A percentile compares a stretch with the other conserved stretches of the same genome.
Evolutionary conservation across 2,113 vertebrate species (phyloP).

Genomic region (Aptenodytes patagonicus): DNA sequence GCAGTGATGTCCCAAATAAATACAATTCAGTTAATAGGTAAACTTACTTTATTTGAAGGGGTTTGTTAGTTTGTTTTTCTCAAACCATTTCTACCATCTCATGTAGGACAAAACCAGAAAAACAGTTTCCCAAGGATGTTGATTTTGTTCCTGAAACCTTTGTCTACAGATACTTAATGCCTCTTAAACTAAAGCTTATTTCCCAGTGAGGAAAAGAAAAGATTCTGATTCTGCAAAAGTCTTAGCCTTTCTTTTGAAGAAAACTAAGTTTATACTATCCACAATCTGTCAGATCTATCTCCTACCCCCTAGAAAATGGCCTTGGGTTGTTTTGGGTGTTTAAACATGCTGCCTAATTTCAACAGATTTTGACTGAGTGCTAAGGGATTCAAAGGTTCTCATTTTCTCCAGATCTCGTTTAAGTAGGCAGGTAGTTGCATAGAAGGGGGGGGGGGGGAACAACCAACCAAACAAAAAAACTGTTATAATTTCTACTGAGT

Average conservation of each 20-base stretch:
- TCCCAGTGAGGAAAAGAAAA: neutral
- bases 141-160: neutral
- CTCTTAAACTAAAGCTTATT: neutral
- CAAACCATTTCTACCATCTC: neutral
- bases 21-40: neutral
- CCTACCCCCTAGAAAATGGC: neutral
- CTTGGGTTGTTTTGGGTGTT: neutral
- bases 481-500: neutral
- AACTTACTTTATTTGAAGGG: neutral
- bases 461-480: neutral
- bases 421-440: neutral
- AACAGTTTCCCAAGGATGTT: neutral
- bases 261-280: neutral
- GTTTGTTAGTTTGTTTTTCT: neutral
- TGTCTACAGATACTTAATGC: neutral
- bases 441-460: neutral
- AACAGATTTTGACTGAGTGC: neutral
- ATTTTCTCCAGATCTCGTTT: neutral
- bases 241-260: neutral
- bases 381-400: neutral
- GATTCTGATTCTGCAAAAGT: neutral
- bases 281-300: neutral
- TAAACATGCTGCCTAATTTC: neutral
- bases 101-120: neutral
- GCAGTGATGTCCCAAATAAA: neutral